Evolutionary conservation across 1,140 invertebrate species (phyloP).

Genomic region (Gonioctena quinquepunctata): DNA sequence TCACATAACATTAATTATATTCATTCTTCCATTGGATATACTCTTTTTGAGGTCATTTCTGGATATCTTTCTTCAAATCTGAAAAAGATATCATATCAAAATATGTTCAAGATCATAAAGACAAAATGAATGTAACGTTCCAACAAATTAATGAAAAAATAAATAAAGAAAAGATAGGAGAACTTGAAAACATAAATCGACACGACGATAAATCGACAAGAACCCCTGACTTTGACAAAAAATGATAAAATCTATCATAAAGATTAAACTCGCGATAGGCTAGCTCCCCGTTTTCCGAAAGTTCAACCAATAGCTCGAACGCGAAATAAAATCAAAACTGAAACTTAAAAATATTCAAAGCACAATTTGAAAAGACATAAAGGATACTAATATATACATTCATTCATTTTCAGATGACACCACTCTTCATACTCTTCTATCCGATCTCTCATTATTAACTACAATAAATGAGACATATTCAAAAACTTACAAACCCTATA

Average conservation of each 20-base stretch:
- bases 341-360: conserved; percentile 1
- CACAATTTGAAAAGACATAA: background rate
- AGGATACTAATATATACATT: background rate
- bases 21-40: background rate
- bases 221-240: background rate
- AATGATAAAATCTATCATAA: background rate
- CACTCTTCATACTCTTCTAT: background rate
- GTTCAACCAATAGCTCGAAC: background rate
- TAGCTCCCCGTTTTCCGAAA: background rate
- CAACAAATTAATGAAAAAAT: conserved; percentile 1
- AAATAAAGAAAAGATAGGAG: background rate
- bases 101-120: background rate
- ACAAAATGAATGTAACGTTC: background rate
- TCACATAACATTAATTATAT: background rate
- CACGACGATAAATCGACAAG: background rate
- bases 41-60: background rate
- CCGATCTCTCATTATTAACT: background rate
- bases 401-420: no score
- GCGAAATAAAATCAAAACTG: conserved; percentile 3
- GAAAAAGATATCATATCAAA: conserved; percentile 2
- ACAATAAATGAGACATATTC: background rate
- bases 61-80: background rate
- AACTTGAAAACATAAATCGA: background rate
- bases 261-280: background rate
- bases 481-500: no score